Base-by-base conservation (phyloP, 2,797 vertebrate species). In the Mionectes olivaceus region DNA sequence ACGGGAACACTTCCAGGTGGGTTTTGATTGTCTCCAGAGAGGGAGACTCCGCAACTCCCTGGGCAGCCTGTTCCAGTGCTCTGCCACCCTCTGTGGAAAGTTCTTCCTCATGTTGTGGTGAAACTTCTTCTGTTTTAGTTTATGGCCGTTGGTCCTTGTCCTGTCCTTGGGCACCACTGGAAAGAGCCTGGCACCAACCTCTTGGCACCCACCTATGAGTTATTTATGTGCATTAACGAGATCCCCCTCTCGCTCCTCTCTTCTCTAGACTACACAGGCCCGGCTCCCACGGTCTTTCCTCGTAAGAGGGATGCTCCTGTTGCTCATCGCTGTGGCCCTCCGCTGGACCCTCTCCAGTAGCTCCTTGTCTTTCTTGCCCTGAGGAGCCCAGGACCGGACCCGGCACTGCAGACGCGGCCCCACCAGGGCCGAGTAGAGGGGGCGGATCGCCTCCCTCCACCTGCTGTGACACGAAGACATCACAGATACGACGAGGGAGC, bases 1-100 rank as follows among this genome's bases (percentile, higher is more conserved):
- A 37, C 5, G 37, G 32, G 70, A 43, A 41, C 0, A 0, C 10
- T 27, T 25, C 27, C n/a, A 21, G 32, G 23, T 8, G 63, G 35
- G 10, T 21, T n/a, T 69, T 21, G 4, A n/a, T 10, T 11, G 23
- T 70, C 37, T 56, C 24, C 43, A 50, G 32, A 17, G 18, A 74
- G 28, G 33, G 32, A 55, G 4, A 44, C 3, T 28, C 27, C 43
- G 22, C 1, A 0, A 19, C 16, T 43, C 27, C 35, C n/a, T 10
- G 13, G 28, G 27, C 63, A 49, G 27, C 35, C 60, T 49, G 19
- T 43, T 75, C 22, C 32, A 55, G 22, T 37, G 53, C 43, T 55
- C 27, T n/a, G 63, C 10, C 47, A 75, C 35, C 19, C 15, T 14
- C 32, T n/a, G 4, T 28, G 35, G 41, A 12, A 53, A 35, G 11